Evolutionary conservation across 2,888 invertebrate species (phyloP).

Genomic region (Poecilobothrus nobilitatus): DNA sequence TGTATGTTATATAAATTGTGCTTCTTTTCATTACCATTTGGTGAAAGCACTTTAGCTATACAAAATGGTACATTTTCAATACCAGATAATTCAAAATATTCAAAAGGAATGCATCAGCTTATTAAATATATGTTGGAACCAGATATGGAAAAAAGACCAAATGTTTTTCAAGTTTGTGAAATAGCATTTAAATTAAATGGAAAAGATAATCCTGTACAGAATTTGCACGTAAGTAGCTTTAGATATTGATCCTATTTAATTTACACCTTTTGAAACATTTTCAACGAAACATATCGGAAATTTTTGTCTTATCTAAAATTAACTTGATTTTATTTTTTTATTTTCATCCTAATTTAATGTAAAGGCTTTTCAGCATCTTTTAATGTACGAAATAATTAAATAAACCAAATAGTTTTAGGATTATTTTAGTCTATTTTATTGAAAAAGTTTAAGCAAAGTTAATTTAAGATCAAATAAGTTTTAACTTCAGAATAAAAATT

Average conservation of each 20-base stretch:
- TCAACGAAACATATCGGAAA: too few species aligned
- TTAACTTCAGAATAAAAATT: too few species aligned
- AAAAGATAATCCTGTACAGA: slow-evolving; percentile 69
- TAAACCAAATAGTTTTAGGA: too few species aligned
- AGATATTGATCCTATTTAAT: neutral
- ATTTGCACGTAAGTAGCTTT: slow-evolving; percentile 57
- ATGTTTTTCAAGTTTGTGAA: slow-evolving; percentile 75
- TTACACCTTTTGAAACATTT: neutral
- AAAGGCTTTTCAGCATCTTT: too few species aligned
- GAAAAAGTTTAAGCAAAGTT: too few species aligned
- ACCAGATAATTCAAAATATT: slow-evolving; percentile 70
- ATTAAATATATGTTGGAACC: slow-evolving; percentile 79
- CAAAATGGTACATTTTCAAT: slow-evolving; percentile 80
- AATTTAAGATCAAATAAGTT: too few species aligned
- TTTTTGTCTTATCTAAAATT: too few species aligned
- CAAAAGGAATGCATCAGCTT: slow-evolving; percentile 59
- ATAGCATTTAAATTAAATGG: slow-evolving; percentile 62
- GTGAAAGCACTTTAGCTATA: slow-evolving; percentile 86
- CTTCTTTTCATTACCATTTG: slow-evolving; percentile 83
- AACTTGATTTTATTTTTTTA: too few species aligned
- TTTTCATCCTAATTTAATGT: too few species aligned
- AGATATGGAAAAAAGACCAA: slow-evolving; percentile 72
- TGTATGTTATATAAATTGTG: slow-evolving; percentile 83
- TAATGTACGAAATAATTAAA: too few species aligned
- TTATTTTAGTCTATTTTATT: too few species aligned